Evolutionary conservation across 2,113 vertebrate species (phyloP), one percentile per base, ranked within the genome.

Genomic region (Gorsachius goisagi): DNA sequence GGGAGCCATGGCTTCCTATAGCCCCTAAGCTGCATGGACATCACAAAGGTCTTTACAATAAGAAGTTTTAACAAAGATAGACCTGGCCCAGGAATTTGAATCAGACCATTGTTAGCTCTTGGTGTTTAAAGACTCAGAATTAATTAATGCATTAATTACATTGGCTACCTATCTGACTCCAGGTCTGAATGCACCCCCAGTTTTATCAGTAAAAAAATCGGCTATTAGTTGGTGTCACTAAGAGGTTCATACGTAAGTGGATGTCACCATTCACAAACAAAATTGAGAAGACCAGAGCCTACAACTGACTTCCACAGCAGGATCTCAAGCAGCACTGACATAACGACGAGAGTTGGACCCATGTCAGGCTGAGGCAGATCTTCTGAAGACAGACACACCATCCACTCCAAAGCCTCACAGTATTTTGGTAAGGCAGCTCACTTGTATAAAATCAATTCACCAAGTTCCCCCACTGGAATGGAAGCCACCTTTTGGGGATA

Each of bases 261-360:
- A n/a, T 45, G 28, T 55, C 81, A 69, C n/a, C 19, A 27, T 41
- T 91, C 62, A 60, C 45, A 76, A 78, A 41, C 13, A 62, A 66
- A 75, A 87, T 0, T 9, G 21, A 27, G 30, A 76, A 33, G 26
- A 27, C 4, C n/a, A 35, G 15, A 80, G 53, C 23, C 35, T 21
- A 12, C 1, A 2, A 27, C 26, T n/a, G 28, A 26, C 28, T 20
- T 63, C 26, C 41, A 37, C 44, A 22, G 41, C 56, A 75, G 47
- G n/a, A 45, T 23, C n/a, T 72, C 10, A 52, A 75, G 33, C 44
- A 82, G 53, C 81, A 49, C 81, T 30, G 60, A 56, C 56, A 23
- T 2, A 15, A 6, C 35, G 44, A 9, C 22, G 5, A 0, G 14
- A 55, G 26, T 0, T 47, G 60, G 28, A 37, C 37, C 44, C 50